phyloP scores from a whole-genome alignment of 64 coral and sea anemone genomes.

The Hydrozoanthus tunicans region DNA sequence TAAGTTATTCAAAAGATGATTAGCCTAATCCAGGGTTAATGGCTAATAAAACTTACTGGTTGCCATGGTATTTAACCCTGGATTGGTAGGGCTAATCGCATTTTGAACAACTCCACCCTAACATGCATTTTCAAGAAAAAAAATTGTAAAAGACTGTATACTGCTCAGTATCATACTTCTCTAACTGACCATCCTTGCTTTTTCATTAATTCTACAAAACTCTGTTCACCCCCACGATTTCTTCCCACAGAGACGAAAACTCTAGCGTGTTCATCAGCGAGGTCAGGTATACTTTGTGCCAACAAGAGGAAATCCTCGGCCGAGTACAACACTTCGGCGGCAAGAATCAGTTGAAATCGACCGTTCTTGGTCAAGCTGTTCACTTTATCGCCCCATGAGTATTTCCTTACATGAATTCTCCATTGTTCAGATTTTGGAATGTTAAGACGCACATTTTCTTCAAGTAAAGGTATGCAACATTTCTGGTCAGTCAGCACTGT shows the following conservation, averaged over 20 bases:
- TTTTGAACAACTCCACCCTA: neutral
- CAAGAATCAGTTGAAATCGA: constrained; percentile 82
- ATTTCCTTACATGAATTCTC: constrained; percentile 66
- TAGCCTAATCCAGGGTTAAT: too few relatives aligned
- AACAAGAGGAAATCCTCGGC: constrained; percentile 70
- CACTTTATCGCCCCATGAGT: constrained; percentile 75
- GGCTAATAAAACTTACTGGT: too few relatives aligned
- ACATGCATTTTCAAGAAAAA: too few relatives aligned
- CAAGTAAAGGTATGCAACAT: constrained; percentile 79
- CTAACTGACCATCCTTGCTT: constrained; percentile 68
- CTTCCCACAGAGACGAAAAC: constrained; percentile 95
- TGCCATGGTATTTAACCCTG: too few relatives aligned
- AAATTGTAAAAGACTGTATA: too few relatives aligned
- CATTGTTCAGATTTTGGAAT: constrained; percentile 6
- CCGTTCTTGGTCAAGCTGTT: constrained; percentile 58
- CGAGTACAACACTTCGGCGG: constrained; percentile 91
- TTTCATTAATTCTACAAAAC: constrained; percentile 67
- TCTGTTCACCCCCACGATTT: constrained; percentile 82
- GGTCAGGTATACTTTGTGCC: constrained; percentile 70
- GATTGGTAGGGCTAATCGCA: neutral
- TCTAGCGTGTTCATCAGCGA: constrained; percentile 51
- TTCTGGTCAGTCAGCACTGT: constrained; percentile 74
- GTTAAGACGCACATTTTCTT: constrained; percentile 73
- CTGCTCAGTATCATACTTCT: constrained; percentile 59
- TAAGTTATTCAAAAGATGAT: too few relatives aligned